phyloP scores from a whole-genome alignment of 2,113 vertebrate genomes.

The Halcyon senegalensis region DNA sequence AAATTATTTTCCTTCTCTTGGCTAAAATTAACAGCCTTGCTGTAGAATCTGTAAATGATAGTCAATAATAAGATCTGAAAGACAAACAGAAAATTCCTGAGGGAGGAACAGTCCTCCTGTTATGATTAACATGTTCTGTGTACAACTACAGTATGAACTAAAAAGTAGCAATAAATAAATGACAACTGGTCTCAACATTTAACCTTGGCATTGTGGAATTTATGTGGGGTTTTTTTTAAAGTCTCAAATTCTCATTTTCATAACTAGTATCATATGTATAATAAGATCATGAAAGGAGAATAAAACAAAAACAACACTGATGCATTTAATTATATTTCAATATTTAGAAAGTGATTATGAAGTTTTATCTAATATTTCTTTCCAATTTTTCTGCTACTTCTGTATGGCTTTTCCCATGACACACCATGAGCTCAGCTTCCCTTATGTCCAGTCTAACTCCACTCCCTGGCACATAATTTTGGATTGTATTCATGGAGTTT shows the following conservation, averaged over 20 bases:
- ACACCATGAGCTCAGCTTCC: neutral
- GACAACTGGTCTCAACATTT: neutral
- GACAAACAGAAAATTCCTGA: neutral
- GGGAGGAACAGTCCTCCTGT: neutral
- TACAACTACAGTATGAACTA: neutral
- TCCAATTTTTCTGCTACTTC: neutral
- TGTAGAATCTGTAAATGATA: neutral
- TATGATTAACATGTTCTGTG: neutral
- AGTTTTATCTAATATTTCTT: neutral
- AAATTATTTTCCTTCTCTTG: neutral
- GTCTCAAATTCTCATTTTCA: neutral
- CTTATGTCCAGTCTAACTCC: neutral
- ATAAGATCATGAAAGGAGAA: neutral
- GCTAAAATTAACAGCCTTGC: conserved; percentile 7
- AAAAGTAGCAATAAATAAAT: neutral
- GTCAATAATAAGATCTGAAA: neutral
- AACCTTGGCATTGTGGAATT: neutral
- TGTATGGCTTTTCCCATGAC: neutral
- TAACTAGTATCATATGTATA: neutral
- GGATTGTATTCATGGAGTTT: neutral
- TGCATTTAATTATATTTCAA: neutral
- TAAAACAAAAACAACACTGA: neutral
- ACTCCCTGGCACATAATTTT: neutral
- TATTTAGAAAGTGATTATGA: neutral
- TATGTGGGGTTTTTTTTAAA: neutral